Conservation (phyloP, 2,113 vertebrate genomes). For the Spea bombifrons region DNA sequence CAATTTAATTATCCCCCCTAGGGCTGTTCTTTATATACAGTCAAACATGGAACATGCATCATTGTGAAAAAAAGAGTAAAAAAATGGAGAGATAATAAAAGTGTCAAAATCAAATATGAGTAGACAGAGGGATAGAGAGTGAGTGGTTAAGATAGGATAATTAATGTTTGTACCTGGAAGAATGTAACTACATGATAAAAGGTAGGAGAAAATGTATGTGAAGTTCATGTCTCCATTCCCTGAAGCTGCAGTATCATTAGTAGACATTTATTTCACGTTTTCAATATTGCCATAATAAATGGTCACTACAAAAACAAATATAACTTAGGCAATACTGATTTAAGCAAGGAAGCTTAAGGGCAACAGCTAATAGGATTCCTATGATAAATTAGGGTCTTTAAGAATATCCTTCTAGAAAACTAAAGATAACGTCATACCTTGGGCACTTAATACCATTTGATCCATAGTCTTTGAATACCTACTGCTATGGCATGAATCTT, state of each 20-base stretch:
- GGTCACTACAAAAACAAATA: constrained; percentile 74
- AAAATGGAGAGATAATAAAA: too few relatives aligned
- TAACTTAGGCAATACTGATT: constrained; percentile 69
- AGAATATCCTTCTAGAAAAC: constrained; percentile 65
- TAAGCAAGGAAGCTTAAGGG: constrained; percentile 70
- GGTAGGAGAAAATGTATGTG: constrained; percentile 71
- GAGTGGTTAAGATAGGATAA: too few relatives aligned
- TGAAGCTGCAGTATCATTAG: constrained; percentile 67
- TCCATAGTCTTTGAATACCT: constrained; percentile 69
- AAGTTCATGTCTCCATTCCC: constrained; percentile 75
- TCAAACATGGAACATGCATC: too few relatives aligned
- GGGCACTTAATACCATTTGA: constrained; percentile 60
- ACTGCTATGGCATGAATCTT: too few relatives aligned
- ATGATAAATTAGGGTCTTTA: constrained; percentile 68
- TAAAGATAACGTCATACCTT: constrained; percentile 64
- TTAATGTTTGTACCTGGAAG: too few relatives aligned
- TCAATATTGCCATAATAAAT: constrained; percentile 76
- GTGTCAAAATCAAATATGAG: too few relatives aligned
- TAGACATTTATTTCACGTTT: constrained; percentile 60
- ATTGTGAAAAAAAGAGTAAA: too few relatives aligned
- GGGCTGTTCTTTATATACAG: too few relatives aligned
- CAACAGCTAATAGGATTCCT: constrained; percentile 73
- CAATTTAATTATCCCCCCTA: too few relatives aligned
- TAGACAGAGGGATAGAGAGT: too few relatives aligned
- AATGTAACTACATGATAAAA: too few relatives aligned